phyloP scores from a whole-genome alignment of 35 echinoderm and acorn worm species.

The Lytechinus pictus region DNA sequence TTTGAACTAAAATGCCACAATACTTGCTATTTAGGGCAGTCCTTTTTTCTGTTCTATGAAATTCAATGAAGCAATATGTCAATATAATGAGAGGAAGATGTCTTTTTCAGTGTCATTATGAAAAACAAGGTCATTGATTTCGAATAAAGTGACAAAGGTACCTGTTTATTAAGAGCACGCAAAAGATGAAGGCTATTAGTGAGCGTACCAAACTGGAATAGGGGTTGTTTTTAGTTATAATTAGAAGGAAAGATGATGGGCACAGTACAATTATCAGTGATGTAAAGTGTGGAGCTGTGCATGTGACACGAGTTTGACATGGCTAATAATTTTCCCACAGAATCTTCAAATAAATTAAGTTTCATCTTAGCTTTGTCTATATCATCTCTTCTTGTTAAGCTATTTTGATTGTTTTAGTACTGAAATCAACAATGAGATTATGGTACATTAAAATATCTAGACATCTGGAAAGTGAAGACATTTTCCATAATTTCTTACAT shows the following conservation, averaged over 20 bases:
- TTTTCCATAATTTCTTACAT: no score
- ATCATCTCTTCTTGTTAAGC: no score
- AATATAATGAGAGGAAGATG: background rate
- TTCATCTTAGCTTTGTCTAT: no score
- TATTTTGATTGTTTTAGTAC: no score
- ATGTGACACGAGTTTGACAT: no score
- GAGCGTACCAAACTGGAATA: background rate
- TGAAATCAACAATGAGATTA: no score
- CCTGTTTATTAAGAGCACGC: background rate
- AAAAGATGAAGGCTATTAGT: background rate
- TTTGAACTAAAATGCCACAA: background rate
- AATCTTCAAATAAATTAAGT: no score
- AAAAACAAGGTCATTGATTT: background rate
- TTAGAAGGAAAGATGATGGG: background rate
- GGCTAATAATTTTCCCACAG: no score
- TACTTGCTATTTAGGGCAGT: background rate
- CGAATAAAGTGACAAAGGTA: background rate
- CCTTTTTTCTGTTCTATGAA: background rate
- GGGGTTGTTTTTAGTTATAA: background rate
- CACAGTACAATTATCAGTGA: no score
- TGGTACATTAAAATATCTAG: no score
- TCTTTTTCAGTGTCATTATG: background rate
- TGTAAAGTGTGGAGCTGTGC: no score
- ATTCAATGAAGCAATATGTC: background rate
- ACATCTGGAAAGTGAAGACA: no score